A percentile compares a stretch with the other conserved stretches of the same genome.
These are phyloP conservation scores for Anableps anableps DNA, from an alignment of 2,797 vertebrate species.

Conservation along the genomic window DNA sequence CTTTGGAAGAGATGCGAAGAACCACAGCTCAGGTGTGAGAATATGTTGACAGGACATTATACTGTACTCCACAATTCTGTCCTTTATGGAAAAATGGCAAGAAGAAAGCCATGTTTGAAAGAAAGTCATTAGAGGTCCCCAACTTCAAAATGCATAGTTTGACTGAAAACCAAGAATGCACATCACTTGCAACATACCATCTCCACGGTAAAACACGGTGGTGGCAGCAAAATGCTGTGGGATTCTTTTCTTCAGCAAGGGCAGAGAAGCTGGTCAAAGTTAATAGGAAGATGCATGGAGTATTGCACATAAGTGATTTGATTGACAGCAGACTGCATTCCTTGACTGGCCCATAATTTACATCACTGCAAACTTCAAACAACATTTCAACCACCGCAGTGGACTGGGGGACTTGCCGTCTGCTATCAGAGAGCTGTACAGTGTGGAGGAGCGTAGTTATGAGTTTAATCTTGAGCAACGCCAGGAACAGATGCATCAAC, in stretches of 20 bases:
- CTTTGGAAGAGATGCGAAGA: background rate
- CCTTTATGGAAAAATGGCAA: background rate
- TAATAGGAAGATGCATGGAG: background rate
- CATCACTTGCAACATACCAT: background rate
- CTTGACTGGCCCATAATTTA: no score
- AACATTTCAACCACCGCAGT: no score
- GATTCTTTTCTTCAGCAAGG: background rate
- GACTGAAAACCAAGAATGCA: background rate
- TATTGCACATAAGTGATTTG: no score
- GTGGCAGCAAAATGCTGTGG: background rate
- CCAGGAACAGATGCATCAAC: no score
- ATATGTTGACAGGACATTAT: background rate
- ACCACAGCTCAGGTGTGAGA: background rate
- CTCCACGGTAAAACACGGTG: background rate
- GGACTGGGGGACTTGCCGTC: no score
- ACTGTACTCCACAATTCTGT: background rate
- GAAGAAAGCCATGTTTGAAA: background rate
- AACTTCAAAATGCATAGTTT: background rate
- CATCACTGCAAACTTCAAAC: no score
- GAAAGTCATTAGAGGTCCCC: background rate
- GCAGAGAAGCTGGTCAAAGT: background rate
- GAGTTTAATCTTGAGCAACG: no score
- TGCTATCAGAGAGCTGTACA: no score
- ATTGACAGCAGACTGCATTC: no score
- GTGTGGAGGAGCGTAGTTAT: no score